Percentiles rank a stretch among this genome's conserved stretches.
These are phyloP conservation scores for Sylvia atricapilla DNA, from an alignment of 2,113 vertebrate genomes.

Conservation along the genomic window DNA sequence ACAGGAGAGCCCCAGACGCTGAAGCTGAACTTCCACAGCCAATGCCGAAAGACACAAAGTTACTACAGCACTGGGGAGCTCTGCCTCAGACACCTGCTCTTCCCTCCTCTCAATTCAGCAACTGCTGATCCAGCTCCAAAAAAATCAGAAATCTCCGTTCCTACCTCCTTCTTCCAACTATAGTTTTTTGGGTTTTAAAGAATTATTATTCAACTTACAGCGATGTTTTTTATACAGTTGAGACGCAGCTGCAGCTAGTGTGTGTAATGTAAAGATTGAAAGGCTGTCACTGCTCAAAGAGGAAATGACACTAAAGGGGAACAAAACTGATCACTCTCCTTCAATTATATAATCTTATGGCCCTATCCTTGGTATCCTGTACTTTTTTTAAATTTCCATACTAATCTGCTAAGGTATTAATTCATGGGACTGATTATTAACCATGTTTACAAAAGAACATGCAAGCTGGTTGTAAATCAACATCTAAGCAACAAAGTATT, in stretches of 20 bases:
- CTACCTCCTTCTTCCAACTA: not conserved
- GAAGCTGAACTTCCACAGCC: fast-evolving
- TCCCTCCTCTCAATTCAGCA: not conserved
- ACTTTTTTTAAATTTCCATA: not conserved
- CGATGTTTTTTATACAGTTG: not conserved
- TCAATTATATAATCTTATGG: fast-evolving
- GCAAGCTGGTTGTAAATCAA: not conserved
- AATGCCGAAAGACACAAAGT: not conserved
- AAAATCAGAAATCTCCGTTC: not conserved
- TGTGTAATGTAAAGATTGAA: fast-evolving
- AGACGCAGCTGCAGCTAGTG: not conserved
- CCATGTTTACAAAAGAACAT: not conserved
- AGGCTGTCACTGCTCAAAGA: not conserved
- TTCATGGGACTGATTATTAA: not conserved
- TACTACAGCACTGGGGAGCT: fast-evolving
- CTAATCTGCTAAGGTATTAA: not conserved
- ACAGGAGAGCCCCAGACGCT: fast-evolving
- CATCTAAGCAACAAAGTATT: not conserved
- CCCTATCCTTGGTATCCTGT: not conserved
- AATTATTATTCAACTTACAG: not conserved
- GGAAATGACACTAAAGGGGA: not conserved
- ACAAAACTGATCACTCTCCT: not conserved
- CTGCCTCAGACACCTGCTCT: not conserved
- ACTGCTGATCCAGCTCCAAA: not conserved
- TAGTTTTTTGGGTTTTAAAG: fast-evolving